Percentiles rank a stretch among this genome's conserved stretches.
These are phyloP conservation scores for Agrotis clavis DNA, from an alignment of 2,888 invertebrate genomes.

Conservation along the genomic window DNA sequence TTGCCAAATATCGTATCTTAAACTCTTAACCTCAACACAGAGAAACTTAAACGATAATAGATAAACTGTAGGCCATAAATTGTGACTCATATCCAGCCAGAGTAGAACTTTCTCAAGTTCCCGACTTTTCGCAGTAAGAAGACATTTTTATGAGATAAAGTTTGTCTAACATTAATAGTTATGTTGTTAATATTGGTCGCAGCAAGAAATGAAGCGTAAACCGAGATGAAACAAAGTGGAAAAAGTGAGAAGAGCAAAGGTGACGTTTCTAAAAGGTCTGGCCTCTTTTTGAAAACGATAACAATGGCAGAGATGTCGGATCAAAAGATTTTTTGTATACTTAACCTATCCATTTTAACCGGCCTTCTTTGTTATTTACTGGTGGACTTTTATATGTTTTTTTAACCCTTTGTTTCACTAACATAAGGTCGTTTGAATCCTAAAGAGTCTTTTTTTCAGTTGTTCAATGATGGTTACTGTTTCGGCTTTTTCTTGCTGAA, in stretches of 20 bases:
- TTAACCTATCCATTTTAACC: constrained; percentile 30
- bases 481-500: neutral
- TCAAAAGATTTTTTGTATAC: constrained; percentile 29
- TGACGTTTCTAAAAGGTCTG: constrained; percentile 27
- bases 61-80: constrained; percentile 60
- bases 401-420: constrained; percentile 31
- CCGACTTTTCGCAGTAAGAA: constrained; percentile 56
- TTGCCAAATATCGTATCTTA: constrained; percentile 28
- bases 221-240: constrained; percentile 29
- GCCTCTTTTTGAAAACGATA: constrained; percentile 36
- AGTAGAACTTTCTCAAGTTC: constrained; percentile 58
- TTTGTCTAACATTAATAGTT: constrained; percentile 54
- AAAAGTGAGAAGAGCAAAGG: constrained; percentile 33
- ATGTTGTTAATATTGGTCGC: constrained; percentile 55
- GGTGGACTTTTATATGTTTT: constrained; percentile 28
- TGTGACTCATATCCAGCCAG: constrained; percentile 52
- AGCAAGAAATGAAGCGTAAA: constrained; percentile 21
- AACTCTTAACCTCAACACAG: constrained; percentile 31
- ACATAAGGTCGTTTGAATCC: constrained; percentile 2
- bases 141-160: constrained; percentile 64
- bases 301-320: constrained; percentile 16
- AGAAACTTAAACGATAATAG: constrained; percentile 60
- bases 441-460: neutral
- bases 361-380: constrained; percentile 32
- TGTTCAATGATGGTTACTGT: neutral